Percentiles rank a stretch among this genome's conserved stretches.
Evolutionary conservation across 2,888 invertebrate species (phyloP).

Genomic region (Agrochola macilenta): DNA sequence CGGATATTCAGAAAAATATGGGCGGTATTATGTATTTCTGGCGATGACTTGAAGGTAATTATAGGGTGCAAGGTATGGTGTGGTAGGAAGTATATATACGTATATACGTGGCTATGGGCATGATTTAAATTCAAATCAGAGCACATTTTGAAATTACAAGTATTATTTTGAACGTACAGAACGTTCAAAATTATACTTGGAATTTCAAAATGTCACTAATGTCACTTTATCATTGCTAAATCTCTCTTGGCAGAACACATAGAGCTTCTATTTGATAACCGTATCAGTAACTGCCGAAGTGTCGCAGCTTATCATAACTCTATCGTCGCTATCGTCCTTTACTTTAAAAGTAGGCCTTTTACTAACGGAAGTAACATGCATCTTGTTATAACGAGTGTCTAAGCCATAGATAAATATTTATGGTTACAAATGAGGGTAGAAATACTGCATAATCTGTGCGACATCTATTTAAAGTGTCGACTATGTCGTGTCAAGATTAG

Average conservation of each 20-base stretch:
- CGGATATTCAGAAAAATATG: too few relatives aligned
- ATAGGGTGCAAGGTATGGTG: background rate
- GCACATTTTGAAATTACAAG: background rate
- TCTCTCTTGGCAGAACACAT: background rate
- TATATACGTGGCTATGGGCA: conserved; percentile 5
- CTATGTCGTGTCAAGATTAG: conserved; percentile 6
- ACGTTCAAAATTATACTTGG: too few relatives aligned
- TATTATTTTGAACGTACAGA: background rate
- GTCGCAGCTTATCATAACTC: background rate
- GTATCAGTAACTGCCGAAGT: conserved; percentile 17
- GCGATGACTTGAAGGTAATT: conserved; percentile 10
- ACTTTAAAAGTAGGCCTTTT: background rate
- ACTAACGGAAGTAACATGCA: conserved; percentile 1
- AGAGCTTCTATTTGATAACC: background rate
- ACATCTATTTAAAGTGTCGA: background rate
- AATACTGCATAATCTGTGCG: conserved; percentile 5
- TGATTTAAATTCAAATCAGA: background rate
- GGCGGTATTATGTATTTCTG: too few relatives aligned
- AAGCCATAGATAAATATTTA: conserved; percentile 2
- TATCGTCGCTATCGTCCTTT: background rate
- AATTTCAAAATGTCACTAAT: too few relatives aligned
- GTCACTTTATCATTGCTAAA: background rate
- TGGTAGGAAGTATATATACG: background rate
- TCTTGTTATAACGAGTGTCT: background rate
- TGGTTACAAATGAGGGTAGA: background rate